Evolutionary conservation across 2,797 vertebrate genomes (phyloP).

Genomic region (Gymnopithys bicolor): DNA sequence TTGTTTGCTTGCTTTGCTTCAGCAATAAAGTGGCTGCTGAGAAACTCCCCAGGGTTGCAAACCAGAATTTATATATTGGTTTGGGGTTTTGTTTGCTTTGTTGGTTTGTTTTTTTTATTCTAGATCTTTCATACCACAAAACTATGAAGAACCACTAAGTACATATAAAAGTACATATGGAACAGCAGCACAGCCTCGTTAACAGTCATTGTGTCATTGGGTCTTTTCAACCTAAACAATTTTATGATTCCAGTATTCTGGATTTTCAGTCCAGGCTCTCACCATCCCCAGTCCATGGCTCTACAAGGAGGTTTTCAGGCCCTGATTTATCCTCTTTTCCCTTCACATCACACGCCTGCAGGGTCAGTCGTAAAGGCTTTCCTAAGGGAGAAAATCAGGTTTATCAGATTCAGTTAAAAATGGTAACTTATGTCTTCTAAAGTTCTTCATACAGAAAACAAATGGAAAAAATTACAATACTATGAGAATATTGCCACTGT

Average conservation of each 20-base stretch:
- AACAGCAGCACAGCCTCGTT: neutral
- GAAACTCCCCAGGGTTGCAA: neutral
- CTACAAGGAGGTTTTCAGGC: slow-evolving; percentile 92
- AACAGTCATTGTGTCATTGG: neutral
- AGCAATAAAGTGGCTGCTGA: neutral
- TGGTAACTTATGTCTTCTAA: neutral
- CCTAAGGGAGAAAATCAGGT: slow-evolving; percentile 74
- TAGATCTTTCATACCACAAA: neutral
- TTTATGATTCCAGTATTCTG: neutral
- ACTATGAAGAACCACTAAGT: neutral
- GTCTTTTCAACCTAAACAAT: neutral
- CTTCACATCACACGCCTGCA: slow-evolving; percentile 97
- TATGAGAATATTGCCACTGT: neutral
- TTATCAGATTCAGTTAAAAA: neutral
- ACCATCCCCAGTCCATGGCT: slow-evolving; percentile 93
- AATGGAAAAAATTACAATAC: neutral
- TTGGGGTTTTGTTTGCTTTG: neutral
- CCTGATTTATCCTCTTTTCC: slow-evolving; percentile 97
- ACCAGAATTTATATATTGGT: neutral
- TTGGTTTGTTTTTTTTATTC: neutral
- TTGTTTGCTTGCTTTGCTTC: neutral
- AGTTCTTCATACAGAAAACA: neutral
- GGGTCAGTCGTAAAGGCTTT: slow-evolving; percentile 86
- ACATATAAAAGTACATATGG: neutral
- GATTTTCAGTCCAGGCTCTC: slow-evolving; percentile 18